phyloP scores from a whole-genome alignment of 2,113 vertebrate genomes.

The Dicrurus megarhynchus region DNA sequence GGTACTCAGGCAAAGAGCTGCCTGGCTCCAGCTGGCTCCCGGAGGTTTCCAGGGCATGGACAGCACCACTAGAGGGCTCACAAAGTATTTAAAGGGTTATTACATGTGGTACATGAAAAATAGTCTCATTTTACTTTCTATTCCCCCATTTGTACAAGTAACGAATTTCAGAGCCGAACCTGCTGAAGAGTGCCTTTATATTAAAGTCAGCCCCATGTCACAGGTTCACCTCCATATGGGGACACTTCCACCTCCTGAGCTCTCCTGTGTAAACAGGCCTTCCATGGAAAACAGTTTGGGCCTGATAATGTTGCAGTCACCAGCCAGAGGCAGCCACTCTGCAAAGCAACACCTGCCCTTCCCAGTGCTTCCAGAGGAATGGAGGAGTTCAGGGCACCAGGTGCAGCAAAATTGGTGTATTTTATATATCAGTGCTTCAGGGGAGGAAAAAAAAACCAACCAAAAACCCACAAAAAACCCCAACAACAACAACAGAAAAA shows the following conservation, averaged over 20 bases:
- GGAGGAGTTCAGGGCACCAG: background rate
- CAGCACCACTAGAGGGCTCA: constrained; percentile 49
- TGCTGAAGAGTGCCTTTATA: background rate
- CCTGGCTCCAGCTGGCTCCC: background rate
- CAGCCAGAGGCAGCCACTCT: background rate
- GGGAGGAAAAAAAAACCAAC: background rate
- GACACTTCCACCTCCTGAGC: background rate
- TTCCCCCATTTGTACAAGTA: background rate
- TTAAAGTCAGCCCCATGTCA: background rate
- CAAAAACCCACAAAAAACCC: background rate
- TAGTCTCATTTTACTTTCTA: background rate
- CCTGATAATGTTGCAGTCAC: background rate
- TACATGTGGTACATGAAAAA: background rate
- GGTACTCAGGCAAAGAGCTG: accelerated
- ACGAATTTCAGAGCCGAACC: background rate
- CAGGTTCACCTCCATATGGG: accelerated
- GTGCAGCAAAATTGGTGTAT: accelerated
- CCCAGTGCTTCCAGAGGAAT: background rate
- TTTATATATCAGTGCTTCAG: background rate
- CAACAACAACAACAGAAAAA: background rate
- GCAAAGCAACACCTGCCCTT: background rate
- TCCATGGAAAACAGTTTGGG: background rate
- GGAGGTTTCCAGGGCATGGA: background rate
- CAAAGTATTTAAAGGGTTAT: background rate
- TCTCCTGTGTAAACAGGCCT: background rate